Conservation (phyloP, 1,140 invertebrate species). For the Drosophila quadrilineata region DNA sequence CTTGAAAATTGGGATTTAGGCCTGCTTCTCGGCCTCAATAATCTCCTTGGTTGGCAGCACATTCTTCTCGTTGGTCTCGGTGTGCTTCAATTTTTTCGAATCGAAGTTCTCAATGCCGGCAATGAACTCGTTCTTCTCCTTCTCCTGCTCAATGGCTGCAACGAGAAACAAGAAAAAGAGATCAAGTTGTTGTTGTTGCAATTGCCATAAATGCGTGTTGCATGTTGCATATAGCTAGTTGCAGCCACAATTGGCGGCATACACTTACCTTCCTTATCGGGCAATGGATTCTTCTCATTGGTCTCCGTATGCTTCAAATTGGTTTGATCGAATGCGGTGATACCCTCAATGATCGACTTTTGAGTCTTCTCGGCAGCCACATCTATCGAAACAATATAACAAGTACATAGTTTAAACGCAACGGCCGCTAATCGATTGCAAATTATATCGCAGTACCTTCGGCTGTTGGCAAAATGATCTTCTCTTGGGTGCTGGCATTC, state of each 20-base stretch:
- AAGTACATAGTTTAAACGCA: too few species aligned
- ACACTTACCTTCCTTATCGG: constrained; percentile 94
- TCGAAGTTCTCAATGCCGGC: constrained; percentile 95
- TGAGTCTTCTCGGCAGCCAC: constrained; percentile 93
- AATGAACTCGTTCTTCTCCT: constrained; percentile 91
- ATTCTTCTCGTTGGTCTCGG: constrained; percentile 95
- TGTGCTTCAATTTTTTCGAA: constrained; percentile 91
- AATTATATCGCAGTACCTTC: constrained; percentile 85
- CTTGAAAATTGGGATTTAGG: constrained; percentile 82
- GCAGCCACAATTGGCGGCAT: constrained; percentile 2
- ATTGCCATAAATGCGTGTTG: constrained; percentile 57
- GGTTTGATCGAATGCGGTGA: constrained; percentile 90
- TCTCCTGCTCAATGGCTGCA: constrained; percentile 92
- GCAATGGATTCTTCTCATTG: constrained; percentile 95
- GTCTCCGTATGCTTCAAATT: constrained; percentile 96
- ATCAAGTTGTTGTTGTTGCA: constrained; percentile 16
- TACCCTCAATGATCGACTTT: constrained; percentile 91
- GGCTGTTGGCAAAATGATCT: constrained; percentile 92
- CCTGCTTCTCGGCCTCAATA: constrained; percentile 88
- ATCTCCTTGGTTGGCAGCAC: constrained; percentile 92
- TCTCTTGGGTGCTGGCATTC: constrained; percentile 92
- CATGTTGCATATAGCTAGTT: constrained; percentile 21
- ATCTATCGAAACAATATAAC: constrained; percentile 86
- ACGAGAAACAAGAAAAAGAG: constrained; percentile 7
- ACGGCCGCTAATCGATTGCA: too few species aligned